phyloP scores from a whole-genome alignment of 2,797 vertebrate species.

The Varecia variegata region DNA sequence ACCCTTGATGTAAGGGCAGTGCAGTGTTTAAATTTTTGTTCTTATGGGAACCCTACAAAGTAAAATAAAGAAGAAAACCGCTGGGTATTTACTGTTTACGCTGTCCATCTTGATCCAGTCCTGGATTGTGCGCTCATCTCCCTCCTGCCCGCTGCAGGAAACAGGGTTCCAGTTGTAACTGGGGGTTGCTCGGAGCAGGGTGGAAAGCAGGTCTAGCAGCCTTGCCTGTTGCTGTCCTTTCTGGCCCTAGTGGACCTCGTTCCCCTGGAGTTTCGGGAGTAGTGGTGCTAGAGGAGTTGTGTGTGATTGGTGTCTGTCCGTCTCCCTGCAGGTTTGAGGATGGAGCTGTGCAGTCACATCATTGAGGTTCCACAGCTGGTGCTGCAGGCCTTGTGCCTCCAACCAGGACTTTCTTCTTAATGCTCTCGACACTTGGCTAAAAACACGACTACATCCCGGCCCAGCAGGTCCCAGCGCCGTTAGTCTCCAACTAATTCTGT shows the following conservation, averaged over 20 bases:
- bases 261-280: neutral
- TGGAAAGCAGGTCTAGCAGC: neutral
- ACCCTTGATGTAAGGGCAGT: neutral
- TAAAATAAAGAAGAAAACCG: neutral
- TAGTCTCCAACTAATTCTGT: conserved; percentile 91
- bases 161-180: neutral
- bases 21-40: neutral
- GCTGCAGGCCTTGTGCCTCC: conserved; percentile 92
- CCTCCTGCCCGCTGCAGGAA: neutral
- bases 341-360: conserved; percentile 95
- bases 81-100: neutral
- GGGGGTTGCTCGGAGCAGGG: neutral
- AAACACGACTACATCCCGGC: conserved; percentile 88
- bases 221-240: neutral
- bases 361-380: conserved; percentile 95
- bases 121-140: neutral
- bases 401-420: conserved; percentile 91
- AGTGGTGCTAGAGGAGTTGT: neutral
- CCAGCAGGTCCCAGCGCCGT: conserved; percentile 89
- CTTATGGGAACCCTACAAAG: neutral
- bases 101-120: rapidly evolving
- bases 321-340: conserved; percentile 89
- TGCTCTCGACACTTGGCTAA: conserved; percentile 89
- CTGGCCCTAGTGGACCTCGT: neutral
- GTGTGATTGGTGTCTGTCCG: conserved; percentile 30